Conservation (phyloP, 2,113 vertebrate genomes). For the Scomber japonicus region DNA sequence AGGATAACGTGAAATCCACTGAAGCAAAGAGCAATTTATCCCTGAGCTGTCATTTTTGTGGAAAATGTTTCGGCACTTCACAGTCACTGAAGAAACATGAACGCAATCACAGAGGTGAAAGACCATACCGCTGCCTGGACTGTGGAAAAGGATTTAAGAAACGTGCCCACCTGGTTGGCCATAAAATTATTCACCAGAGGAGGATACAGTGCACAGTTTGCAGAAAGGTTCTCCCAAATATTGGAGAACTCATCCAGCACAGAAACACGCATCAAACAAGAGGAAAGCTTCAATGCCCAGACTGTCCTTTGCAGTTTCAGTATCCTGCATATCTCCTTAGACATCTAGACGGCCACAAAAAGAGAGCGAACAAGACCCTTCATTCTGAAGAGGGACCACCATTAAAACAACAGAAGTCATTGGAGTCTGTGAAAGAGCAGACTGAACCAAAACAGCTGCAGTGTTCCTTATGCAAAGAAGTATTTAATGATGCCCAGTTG, state of each 20-base stretch:
- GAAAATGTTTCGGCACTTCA: constrained; percentile 56
- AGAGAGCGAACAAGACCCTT: constrained; percentile 18
- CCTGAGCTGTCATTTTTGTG: constrained; percentile 79
- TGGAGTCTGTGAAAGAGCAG: constrained; percentile 42
- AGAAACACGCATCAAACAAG: constrained; percentile 75
- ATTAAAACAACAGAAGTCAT: constrained; percentile 17
- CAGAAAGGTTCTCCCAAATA: constrained; percentile 75
- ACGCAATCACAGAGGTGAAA: constrained; percentile 76
- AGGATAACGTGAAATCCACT: background rate
- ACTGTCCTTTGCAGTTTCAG: constrained; percentile 77
- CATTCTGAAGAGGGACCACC: constrained; percentile 4
- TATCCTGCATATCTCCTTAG: constrained; percentile 77
- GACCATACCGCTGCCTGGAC: constrained; percentile 80
- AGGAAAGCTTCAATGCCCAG: constrained; percentile 82
- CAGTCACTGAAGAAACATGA: constrained; percentile 72
- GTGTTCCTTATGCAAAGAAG: constrained; percentile 79
- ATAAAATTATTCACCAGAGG: constrained; percentile 80
- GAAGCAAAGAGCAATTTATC: background rate
- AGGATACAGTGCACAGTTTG: constrained; percentile 85
- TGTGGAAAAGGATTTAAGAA: constrained; percentile 81
- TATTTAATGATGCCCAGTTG: constrained; percentile 65
- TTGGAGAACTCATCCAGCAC: constrained; percentile 83
- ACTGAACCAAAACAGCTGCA: constrained; percentile 22
- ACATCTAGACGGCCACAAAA: constrained; percentile 76
- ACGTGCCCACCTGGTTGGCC: constrained; percentile 68